A percentile compares a stretch with the other conserved stretches of the same genome.
These are phyloP conservation scores for Danaus melanippus DNA, from an alignment of 1,140 invertebrate genomes.

Conservation along the genomic window DNA sequence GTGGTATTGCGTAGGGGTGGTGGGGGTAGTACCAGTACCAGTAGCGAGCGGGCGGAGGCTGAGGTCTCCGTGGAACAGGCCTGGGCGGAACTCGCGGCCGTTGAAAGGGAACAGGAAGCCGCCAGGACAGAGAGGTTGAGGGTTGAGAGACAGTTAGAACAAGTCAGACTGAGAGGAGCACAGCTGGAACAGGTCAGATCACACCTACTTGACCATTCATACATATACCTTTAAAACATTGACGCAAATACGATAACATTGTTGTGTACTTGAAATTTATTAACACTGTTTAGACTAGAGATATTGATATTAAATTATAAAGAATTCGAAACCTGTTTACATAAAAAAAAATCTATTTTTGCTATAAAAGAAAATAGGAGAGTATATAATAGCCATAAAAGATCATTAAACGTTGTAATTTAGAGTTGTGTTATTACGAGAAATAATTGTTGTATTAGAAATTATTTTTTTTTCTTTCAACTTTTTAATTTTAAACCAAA, in stretches of 20 bases:
- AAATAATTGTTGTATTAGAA: no score
- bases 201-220: neutral
- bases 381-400: no score
- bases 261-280: no score
- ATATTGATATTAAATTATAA: no score
- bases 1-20: constrained; percentile 33
- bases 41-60: constrained; percentile 72
- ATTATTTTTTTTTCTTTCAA: no score
- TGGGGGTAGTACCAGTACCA: constrained; percentile 25
- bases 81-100: constrained; percentile 86
- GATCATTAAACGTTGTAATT: no score
- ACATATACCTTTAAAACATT: neutral
- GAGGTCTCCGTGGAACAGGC: constrained; percentile 86
- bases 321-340: no score
- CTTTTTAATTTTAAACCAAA: neutral
- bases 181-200: constrained; percentile 84
- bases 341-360: no score
- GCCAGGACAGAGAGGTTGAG: constrained; percentile 82
- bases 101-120: constrained; percentile 88
- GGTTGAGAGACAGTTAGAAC: constrained; percentile 85
- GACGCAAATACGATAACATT: no score
- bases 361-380: no score
- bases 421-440: no score
- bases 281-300: no score
- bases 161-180: constrained; percentile 81